These are phyloP conservation scores for Pseudolaguvia tuberculata DNA, from an alignment of 2,113 vertebrate species.

Conservation along the genomic window DNA sequence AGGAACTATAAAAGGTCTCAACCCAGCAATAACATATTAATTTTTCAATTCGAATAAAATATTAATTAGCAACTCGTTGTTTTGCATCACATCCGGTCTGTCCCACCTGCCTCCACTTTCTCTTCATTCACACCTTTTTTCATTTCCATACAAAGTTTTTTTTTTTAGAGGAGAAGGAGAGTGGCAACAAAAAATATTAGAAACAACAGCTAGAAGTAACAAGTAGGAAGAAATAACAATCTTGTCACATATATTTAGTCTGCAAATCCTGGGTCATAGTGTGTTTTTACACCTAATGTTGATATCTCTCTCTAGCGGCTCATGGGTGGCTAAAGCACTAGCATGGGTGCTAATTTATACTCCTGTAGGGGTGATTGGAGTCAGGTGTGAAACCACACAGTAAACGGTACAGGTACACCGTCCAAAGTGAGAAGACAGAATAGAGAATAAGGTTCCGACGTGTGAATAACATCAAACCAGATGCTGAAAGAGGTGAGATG, in stretches of 20 bases:
- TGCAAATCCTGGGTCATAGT: conserved; percentile 63
- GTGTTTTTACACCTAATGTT: conserved; percentile 68
- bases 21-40: conserved; percentile 76
- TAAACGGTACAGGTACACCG: conserved; percentile 63
- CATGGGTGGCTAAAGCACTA: conserved; percentile 53
- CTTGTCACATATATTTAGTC: conserved; percentile 60
- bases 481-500: conserved; percentile 57
- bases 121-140: conserved; percentile 37
- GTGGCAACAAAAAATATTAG: conserved; percentile 31
- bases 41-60: conserved; percentile 83
- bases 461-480: conserved; percentile 52
- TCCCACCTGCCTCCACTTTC: conserved; percentile 55
- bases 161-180: neutral
- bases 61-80: conserved; percentile 62
- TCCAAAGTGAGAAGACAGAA: conserved; percentile 45
- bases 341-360: conserved; percentile 70
- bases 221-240: neutral
- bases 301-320: conserved; percentile 63
- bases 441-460: conserved; percentile 29
- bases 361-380: conserved; percentile 55
- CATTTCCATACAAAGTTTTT: conserved; percentile 31
- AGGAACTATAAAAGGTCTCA: conserved; percentile 74
- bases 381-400: conserved; percentile 51
- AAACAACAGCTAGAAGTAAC: neutral
- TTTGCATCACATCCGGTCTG: conserved; percentile 37